phyloP scores from a whole-genome alignment of 2,113 vertebrate species.

The Datnioides undecimradiatus region DNA sequence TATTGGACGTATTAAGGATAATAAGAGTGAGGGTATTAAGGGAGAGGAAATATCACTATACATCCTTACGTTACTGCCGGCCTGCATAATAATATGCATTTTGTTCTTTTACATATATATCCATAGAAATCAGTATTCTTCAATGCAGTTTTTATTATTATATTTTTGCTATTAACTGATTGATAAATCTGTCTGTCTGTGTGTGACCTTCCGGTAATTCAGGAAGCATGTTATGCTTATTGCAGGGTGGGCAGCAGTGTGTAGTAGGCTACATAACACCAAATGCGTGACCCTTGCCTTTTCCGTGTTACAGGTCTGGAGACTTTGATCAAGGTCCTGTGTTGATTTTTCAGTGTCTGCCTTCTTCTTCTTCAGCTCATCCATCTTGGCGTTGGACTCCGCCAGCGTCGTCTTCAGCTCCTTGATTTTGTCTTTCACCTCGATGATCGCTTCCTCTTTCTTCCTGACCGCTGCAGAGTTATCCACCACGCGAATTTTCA shows the following conservation, averaged over 20 bases:
- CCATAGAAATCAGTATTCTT: no score
- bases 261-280: no score
- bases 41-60: no score
- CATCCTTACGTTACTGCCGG: no score
- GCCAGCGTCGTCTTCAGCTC: slow-evolving; percentile 30
- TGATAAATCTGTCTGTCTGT: no score
- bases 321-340: fast-evolving
- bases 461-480: slow-evolving; percentile 9
- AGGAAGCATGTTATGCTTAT: no score
- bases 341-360: fast-evolving
- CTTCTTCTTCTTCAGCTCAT: slow-evolving; percentile 48
- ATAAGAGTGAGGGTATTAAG: no score
- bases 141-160: no score
- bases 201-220: background rate
- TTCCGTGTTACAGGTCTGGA: slow-evolving; percentile 59
- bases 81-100: no score
- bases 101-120: no score
- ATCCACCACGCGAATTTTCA: background rate
- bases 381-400: background rate
- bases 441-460: slow-evolving; percentile 65
- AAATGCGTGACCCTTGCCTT: slow-evolving; percentile 61
- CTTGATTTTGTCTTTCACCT: slow-evolving; percentile 41
- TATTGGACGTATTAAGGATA: background rate
- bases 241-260: background rate
- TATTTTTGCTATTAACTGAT: no score